Base-by-base conservation (phyloP, 1,140 invertebrate genomes). In the Trachymyrmex septentrionalis region DNA sequence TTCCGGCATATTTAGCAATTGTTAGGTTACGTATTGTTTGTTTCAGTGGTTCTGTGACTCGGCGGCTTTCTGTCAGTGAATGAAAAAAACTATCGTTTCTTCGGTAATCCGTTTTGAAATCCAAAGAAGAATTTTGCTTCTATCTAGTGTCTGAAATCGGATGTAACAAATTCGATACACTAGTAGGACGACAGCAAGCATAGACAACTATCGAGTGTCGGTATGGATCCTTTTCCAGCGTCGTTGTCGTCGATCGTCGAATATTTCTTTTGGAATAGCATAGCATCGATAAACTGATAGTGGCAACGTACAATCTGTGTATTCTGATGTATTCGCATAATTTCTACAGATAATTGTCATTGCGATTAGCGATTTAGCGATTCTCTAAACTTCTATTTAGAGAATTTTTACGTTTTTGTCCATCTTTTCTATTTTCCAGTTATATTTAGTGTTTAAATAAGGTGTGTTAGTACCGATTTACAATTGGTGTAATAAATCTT, bases 21-120 rank as follows among this genome's bases (percentile, higher is more conserved):
- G 6, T 64, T 78, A 80, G 63, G 76, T 78, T 78, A 67, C 27
- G 61, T 53, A 38, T 75, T 34, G 59, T 30, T 78, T 67, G 10
- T 44, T 12, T 44, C 38, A 66, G 12, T 21, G 53, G 6, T 67
- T 48, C 14, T 14, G 19, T 30, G 19, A 19, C 0, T 21, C 6
- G 19, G 12, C 14, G 24, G 12, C 19, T 7, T 27, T 34, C 3
- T 50, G 2, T 53, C 27, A 7, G 67, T 67, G 63, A 14, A 19
- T 34, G 4, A 38, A 55, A 24, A 24, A 55, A 61, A 38, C 12
- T n/a, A 9, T 44, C 9, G 3, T 44, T 44, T 0, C 9, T 44
- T 44, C 10, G 38, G 2, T 44, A 12, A 44, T 44, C 9, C 38
- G 10, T 44, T 44, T 44, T 44, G 10, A 9, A 1, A 10, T 10